phyloP scores from a whole-genome alignment of 2,888 invertebrate species.

The Apamea monoglypha region DNA sequence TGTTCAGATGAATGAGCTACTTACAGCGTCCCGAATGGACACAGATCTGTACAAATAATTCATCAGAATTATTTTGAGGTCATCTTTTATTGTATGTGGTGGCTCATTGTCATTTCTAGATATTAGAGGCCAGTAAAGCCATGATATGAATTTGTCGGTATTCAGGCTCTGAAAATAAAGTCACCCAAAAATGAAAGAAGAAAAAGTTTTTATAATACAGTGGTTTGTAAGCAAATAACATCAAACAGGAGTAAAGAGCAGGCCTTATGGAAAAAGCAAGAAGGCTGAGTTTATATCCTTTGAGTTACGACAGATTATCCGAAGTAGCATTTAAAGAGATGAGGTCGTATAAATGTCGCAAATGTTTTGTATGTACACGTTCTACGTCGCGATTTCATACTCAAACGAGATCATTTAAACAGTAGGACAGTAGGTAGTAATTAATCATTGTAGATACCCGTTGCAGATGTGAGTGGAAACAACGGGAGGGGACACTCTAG shows the following conservation, averaged over 20 bases:
- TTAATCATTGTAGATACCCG: not conserved
- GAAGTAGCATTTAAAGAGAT: conserved; percentile 34
- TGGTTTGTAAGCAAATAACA: conserved; percentile 17
- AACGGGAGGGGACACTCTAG: too few relatives aligned
- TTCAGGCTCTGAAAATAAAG: not conserved
- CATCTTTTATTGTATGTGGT: not conserved
- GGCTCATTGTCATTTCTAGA: not conserved
- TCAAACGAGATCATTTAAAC: not conserved
- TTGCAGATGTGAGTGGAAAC: too few relatives aligned
- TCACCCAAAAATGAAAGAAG: not conserved
- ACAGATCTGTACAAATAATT: not conserved
- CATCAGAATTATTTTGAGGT: not conserved
- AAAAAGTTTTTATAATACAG: not conserved
- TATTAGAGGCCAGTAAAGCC: not conserved
- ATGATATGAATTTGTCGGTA: not conserved
- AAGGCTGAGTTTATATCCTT: conserved; percentile 34
- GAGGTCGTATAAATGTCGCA: conserved; percentile 26
- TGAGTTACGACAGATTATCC: conserved; percentile 46
- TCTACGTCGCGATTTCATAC: not conserved
- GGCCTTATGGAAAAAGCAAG: conserved; percentile 38
- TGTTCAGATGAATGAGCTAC: conserved; percentile 13
- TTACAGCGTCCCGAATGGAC: not conserved
- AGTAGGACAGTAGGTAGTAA: not conserved
- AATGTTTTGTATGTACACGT: conserved; percentile 15
- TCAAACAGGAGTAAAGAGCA: conserved; percentile 24